Conservation (phyloP, 37 sponge, comb jelly and placozoan genomes). For the Axinella damicornis region DNA sequence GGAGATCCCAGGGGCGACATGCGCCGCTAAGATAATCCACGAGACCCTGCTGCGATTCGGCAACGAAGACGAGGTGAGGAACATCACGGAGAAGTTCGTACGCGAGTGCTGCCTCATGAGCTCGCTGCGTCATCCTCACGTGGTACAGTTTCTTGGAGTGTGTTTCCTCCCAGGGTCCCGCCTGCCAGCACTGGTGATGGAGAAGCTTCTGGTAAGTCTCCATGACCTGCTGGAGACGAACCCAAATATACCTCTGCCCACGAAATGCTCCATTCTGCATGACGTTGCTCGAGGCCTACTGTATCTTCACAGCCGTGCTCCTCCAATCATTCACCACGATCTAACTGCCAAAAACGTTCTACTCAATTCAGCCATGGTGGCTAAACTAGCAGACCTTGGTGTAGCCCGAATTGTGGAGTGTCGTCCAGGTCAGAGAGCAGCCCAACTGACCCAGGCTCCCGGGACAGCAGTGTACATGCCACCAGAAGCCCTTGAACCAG, state of each 20-base stretch:
- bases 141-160: slow-evolving; percentile 7
- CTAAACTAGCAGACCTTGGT: not conserved
- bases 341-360: slow-evolving; percentile 77
- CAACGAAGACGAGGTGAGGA: not conserved
- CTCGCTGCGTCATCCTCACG: not conserved
- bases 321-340: slow-evolving; percentile 74
- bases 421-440: not conserved
- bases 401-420: not conserved
- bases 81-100: not conserved
- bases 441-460: not conserved
- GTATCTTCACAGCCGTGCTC: slow-evolving; percentile 64
- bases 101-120: not conserved
- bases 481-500: not conserved
- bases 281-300: slow-evolving; percentile 31
- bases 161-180: not conserved
- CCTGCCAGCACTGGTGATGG: not conserved
- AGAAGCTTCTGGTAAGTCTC: not conserved
- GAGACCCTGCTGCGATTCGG: not conserved
- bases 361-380: slow-evolving; percentile 34
- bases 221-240: not conserved
- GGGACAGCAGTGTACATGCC: not conserved
- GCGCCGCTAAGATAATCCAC: slow-evolving; percentile 1
- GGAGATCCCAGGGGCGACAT: not conserved
- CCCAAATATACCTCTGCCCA: not conserved
- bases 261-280: not conserved